A percentile compares a stretch with the other conserved stretches of the same genome.
These are phyloP conservation scores for Tympanuchus pallidicinctus DNA, from an alignment of 2,113 vertebrate species.

Conservation along the genomic window DNA sequence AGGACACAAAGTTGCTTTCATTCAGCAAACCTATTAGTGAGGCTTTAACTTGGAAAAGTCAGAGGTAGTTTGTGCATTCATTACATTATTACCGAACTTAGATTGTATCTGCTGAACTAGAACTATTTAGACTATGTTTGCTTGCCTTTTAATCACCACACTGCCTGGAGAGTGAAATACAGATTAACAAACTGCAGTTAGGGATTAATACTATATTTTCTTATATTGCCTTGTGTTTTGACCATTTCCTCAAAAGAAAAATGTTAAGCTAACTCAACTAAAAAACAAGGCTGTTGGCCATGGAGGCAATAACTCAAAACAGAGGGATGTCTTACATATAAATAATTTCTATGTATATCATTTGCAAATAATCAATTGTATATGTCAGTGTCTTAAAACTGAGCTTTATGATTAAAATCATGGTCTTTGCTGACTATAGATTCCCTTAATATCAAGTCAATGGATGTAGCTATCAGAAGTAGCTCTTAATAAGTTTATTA, in stretches of 20 bases:
- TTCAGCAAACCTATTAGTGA: not conserved
- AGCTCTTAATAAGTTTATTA: not conserved
- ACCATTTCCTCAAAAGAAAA: not conserved
- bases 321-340: not conserved
- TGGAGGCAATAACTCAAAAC: not conserved
- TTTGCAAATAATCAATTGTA: not conserved
- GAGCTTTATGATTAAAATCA: not conserved
- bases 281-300: not conserved
- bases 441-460: not conserved
- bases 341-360: not conserved
- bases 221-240: not conserved
- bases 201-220: not conserved
- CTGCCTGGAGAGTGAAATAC: not conserved
- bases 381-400: not conserved
- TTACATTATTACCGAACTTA: not conserved
- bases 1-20: not conserved
- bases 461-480: not conserved
- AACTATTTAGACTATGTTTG: not conserved
- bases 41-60: not conserved
- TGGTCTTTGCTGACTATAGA: accelerated
- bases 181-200: not conserved
- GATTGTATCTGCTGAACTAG: not conserved
- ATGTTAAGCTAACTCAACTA: not conserved
- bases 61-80: not conserved
- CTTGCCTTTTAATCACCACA: not conserved